A percentile compares a stretch with the other conserved stretches of the same genome.
Conservation (phyloP, 2,797 vertebrate genomes). For the Acrossocheilus fasciatus region DNA sequence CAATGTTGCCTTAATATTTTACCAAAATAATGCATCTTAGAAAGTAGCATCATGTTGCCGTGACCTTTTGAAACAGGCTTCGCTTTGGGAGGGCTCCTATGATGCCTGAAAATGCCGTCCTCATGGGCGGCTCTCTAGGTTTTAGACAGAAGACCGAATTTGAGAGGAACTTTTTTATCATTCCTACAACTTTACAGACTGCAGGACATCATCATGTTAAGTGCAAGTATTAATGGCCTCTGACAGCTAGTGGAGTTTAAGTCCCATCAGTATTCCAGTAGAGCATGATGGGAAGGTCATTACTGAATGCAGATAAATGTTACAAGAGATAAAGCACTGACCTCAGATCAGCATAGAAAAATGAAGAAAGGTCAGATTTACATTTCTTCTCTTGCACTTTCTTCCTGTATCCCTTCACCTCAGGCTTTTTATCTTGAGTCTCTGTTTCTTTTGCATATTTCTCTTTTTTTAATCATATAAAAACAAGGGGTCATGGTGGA, state of each 20-base stretch:
- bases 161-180: conserved; percentile 5
- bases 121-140: not conserved
- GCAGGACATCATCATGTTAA: conserved; percentile 50
- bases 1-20: not conserved
- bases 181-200: conserved; percentile 36
- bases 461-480: not conserved
- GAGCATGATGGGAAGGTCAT: conserved; percentile 66
- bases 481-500: conserved; percentile 15
- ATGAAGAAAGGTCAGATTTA: conserved; percentile 60
- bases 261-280: conserved; percentile 66
- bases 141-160: not conserved
- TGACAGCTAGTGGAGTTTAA: conserved; percentile 58
- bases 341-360: conserved; percentile 60
- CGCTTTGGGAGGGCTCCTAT: not conserved
- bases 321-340: conserved; percentile 67
- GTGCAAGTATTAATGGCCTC: conserved; percentile 55
- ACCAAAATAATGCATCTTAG: not conserved
- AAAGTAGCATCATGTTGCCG: not conserved
- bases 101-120: not conserved
- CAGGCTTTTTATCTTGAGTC: conserved; percentile 10
- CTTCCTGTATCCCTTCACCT: conserved; percentile 38
- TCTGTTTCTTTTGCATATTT: conserved; percentile 31
- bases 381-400: conserved; percentile 44
- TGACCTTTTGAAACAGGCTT: conserved; percentile 7
- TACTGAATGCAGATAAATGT: conserved; percentile 65